Base-by-base conservation (phyloP, 2,888 invertebrate species). In the Xylota sylvarum region DNA sequence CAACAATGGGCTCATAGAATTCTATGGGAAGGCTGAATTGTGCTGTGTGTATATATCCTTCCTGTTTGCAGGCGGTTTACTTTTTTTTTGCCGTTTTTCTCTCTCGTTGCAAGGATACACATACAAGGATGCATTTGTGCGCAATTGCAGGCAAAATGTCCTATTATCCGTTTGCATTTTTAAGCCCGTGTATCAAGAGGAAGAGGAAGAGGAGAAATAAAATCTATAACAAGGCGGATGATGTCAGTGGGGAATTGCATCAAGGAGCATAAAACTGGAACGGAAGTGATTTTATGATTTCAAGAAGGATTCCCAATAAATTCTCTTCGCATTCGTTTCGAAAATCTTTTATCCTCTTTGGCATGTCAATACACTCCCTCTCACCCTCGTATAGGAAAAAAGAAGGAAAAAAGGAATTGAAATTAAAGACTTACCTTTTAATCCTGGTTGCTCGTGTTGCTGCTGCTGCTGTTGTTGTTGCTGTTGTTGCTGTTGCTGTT, bases 341-440 rank as follows among this genome's bases (percentile, higher is more conserved):
- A 10, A 10, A 10, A 17, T 10, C 35, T 27, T 5, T 4, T 10
- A n/a, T n/a, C 37, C 17, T 58, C 48, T 27, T 23, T 35, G 48
- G 55, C 55, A 50, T 10, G 64, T 37, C 30, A 10, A 9, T 32
- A 79, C 30, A 56, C 23, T 37, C 9, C 50, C 27, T 14, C 37
- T 10, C 48, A n/a, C 23, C 55, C 10, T 30, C 3, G n/a, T n/a
- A n/a, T 3, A 23, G 1, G 23, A 27, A 50, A 17, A 60, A 40
- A 35, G 52, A 50, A 70, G 35, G 19, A n/a, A n/a, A 23, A 23
- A 69, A 76, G 35, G 46, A 77, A 73, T 35, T 52, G 40, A 73
- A 62, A 86, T 82, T 62, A 82, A 73, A 72, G 73, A 82, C 82
- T 86, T 78, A 86, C 86, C 86, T 86, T 86, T 86, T 86, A 86